Base-by-base conservation (phyloP, 2,113 vertebrate genomes). In the Ailuropoda melanoleuca region DNA sequence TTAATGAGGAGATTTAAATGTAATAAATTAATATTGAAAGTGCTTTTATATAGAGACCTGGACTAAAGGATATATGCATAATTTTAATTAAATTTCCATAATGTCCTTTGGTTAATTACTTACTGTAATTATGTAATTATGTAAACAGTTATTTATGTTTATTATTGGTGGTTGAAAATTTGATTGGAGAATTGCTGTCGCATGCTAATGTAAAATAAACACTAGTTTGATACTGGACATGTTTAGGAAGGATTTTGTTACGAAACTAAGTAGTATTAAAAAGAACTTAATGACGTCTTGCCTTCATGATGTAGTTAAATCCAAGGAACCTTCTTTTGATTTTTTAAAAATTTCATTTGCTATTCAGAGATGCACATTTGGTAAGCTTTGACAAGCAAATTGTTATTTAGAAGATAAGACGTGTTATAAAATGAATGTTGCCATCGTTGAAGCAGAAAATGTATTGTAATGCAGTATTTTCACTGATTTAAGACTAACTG, bases 1-100 rank as follows among this genome's bases (percentile, higher is more conserved):
- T 97, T 48, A 89, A 95, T 43, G 70, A 88, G 55, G 50, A 88
- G 77, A 70, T 95, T 96, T 92, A 95, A 93, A 64, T 81, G 23
- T 23, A 62, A 70, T 31, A 88, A 89, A 70, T 46, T 66, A 77
- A 78, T 95, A 68, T 13, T 34, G 39, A 55, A 84, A 70, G 39
- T 88, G 23, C 75, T 91, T 97, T 95, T 50, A 58, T 84, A 39
- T 43, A 48, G 50, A 70, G 62, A 84, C 21, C 34, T 37, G 43
- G 14, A 81, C n/a, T 90, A 90, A 96, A 93, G 43, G n/a, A 60
- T 64, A 19, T 19, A 23, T 62, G 14, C 87, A 15, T 68, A 74
- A 46, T 94, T 95, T 92, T 83, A 86, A 58, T 92, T 55, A 70
- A 62, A 46, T 21, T 83, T 94, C 95, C 56, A n/a, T 92, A 24